Conservation (phyloP, 2,113 vertebrate genomes). For the Ptyas mucosa region DNA sequence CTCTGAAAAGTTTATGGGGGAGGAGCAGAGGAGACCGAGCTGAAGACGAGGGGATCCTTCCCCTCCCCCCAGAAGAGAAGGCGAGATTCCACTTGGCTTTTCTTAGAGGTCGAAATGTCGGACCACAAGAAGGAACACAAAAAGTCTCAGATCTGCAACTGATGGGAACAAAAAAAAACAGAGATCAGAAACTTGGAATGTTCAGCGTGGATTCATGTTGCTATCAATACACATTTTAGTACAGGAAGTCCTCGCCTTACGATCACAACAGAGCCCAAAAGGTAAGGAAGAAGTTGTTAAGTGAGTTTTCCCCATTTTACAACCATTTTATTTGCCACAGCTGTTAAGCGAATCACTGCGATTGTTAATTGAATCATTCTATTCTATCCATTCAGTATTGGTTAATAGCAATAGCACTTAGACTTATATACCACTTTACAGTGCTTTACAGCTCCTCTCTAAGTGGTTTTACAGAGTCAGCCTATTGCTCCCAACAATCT, state of each 20-base stretch:
- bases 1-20: slow-evolving; percentile 52
- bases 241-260: not conserved
- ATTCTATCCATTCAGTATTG: not conserved
- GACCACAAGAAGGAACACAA: slow-evolving; percentile 60
- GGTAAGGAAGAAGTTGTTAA: not conserved
- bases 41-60: slow-evolving; percentile 1
- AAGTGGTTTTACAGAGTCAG: too few relatives aligned
- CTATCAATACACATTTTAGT: not conserved
- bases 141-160: slow-evolving; percentile 70
- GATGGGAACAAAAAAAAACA: slow-evolving; percentile 44
- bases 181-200: slow-evolving; percentile 36
- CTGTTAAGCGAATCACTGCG: too few relatives aligned
- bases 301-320: not conserved
- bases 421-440: too few relatives aligned
- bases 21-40: slow-evolving; percentile 6
- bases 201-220: accelerated
- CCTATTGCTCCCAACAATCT: too few relatives aligned
- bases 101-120: slow-evolving; percentile 50
- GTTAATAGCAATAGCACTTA: not conserved
- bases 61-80: slow-evolving; percentile 41
- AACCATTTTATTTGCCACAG: not conserved
- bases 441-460: too few relatives aligned
- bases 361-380: too few relatives aligned
- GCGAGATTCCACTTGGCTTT: slow-evolving; percentile 37
- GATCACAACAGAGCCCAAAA: not conserved